Conservation (phyloP, 2,797 vertebrate species). For the Danio choprae region DNA sequence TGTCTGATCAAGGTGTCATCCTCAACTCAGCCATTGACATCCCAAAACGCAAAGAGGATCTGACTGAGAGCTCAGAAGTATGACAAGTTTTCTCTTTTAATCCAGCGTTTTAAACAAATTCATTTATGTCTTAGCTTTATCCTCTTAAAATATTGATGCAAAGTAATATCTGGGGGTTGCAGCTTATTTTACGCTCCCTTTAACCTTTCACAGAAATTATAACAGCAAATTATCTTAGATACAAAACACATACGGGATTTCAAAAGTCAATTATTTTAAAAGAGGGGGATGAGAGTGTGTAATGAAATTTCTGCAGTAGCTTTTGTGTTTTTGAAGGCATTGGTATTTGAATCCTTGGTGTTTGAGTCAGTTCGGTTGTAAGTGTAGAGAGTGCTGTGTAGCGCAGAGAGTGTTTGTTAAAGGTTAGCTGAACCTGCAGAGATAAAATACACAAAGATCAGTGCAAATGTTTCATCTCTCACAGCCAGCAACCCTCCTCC, state of each 20-base stretch:
- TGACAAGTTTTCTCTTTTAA: slow-evolving; percentile 37
- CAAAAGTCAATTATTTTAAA: slow-evolving; percentile 2
- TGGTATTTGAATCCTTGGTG: slow-evolving; percentile 4
- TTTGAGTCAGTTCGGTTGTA: not conserved
- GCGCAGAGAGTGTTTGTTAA: slow-evolving; percentile 41
- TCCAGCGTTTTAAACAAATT: not conserved
- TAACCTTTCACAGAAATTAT: not conserved
- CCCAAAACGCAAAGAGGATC: slow-evolving; percentile 81
- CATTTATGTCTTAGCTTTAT: slow-evolving; percentile 10
- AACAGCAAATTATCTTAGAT: not conserved
- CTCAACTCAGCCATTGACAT: slow-evolving; percentile 79
- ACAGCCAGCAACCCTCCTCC: slow-evolving; percentile 39
- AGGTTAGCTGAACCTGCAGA: slow-evolving; percentile 41
- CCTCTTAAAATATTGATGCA: not conserved
- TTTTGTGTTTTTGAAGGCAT: slow-evolving; percentile 9
- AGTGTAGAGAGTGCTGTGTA: slow-evolving; percentile 17
- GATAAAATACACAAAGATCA: slow-evolving; percentile 51
- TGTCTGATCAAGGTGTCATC: slow-evolving; percentile 78
- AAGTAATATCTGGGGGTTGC: slow-evolving; percentile 5
- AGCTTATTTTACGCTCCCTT: slow-evolving; percentile 5
- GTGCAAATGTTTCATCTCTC: slow-evolving; percentile 54
- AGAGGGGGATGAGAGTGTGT: not conserved
- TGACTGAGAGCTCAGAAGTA: slow-evolving; percentile 84
- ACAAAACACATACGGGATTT: slow-evolving; percentile 1
- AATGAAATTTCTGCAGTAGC: not conserved